These are phyloP conservation scores for Eulemur macaco DNA, from an alignment of 2,113 vertebrate species.

Conservation along the genomic window DNA sequence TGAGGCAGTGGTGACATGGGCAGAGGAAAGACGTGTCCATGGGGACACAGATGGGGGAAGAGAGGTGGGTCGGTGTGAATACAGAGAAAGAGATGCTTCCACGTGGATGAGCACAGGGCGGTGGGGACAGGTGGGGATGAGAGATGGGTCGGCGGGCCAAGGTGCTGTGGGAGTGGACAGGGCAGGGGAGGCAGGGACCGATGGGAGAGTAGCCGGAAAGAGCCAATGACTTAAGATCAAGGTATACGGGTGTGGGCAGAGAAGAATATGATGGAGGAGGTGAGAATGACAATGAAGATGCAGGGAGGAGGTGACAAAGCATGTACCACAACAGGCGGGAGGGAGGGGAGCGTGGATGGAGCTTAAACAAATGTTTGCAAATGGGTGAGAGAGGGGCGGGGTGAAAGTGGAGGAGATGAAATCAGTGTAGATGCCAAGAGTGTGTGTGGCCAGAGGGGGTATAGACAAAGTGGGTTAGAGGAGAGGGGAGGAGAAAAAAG, in stretches of 20 bases:
- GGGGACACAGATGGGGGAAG: background rate
- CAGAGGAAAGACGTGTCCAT: background rate
- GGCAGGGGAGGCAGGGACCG: fast-evolving
- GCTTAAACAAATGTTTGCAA: too few species aligned
- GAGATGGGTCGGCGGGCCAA: background rate
- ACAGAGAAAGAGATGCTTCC: background rate
- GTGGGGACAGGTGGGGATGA: background rate
- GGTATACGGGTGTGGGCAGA: background rate
- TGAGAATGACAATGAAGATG: background rate
- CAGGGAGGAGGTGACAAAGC: background rate
- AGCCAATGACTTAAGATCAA: background rate
- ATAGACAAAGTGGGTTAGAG: background rate
- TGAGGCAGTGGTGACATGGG: fast-evolving
- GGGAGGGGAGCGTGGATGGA: background rate
- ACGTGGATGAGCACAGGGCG: background rate
- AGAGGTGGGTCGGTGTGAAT: background rate
- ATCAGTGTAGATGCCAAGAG: fast-evolving
- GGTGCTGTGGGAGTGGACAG: too few species aligned
- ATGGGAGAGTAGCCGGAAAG: background rate
- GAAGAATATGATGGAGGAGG: background rate
- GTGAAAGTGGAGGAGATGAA: background rate
- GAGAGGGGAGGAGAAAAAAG: background rate
- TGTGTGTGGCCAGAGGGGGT: background rate
- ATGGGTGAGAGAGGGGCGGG: fast-evolving
- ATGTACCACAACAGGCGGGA: background rate